Evolutionary conservation across 2,797 vertebrate genomes (phyloP), one percentile per base, ranked within the genome.

Genomic region (Spea hammondii): DNA sequence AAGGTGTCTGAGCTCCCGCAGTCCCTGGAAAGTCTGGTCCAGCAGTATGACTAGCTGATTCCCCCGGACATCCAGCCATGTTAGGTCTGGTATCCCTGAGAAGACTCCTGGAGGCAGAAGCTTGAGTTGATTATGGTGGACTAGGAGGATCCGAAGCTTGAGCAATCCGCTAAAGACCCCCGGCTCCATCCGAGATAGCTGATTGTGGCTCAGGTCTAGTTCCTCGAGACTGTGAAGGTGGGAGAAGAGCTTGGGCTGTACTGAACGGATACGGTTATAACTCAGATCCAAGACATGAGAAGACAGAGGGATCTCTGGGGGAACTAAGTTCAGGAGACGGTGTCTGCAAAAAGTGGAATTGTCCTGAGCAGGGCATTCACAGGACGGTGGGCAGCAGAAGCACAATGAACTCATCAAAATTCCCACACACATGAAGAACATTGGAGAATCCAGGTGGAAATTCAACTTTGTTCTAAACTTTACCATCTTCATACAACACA

Each of bases 1-100:
- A 72, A 97, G 85, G 11, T 87, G 90, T 79, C 90, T 90, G n/a
- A 97, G 89, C 74, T 86, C 93, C 70, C 80, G 65, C 82, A 95
- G 86, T 60, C 95, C 94, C 67, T 86, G 88, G 84, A 97, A 97
- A 8, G 94, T 93, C 65, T 93, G 92, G 70, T 97, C 96, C 69
- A 97, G 87, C 79, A 97, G 94, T 17, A 97, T 92, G 62, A 96
- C 92, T 32, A 97, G 95, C 86, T 96, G 93, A 83, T 97, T 97
- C 82, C 93, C 90, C 71, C 96, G 94, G 69, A 97, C 83, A 78
- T 97, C 95, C 48, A 97, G 86, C 67, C 90, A 84, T 0, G 87
- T 91, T 74, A 97, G 90, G 79, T 84, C 87, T 1, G 92, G 82
- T 32, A 96, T 85, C 4, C 94, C 94, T 0, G 92, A 89, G 76